Evolutionary conservation across 2,797 vertebrate species (phyloP).

Genomic region (Pangasius sanitwongsei): DNA sequence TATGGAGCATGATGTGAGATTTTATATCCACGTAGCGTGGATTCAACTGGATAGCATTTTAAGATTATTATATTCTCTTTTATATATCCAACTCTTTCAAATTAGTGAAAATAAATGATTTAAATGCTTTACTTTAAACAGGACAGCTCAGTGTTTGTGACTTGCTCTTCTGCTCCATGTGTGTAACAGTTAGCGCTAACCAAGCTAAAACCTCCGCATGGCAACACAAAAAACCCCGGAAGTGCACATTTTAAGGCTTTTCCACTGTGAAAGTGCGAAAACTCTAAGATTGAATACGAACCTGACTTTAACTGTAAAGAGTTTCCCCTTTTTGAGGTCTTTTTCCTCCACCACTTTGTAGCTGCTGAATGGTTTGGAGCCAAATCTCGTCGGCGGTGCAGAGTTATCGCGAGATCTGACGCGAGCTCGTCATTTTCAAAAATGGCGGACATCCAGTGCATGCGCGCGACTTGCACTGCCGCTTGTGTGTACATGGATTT

Average conservation of each 20-base stretch:
- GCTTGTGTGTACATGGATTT: not conserved
- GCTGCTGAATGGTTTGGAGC: not conserved
- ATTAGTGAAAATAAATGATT: not conserved
- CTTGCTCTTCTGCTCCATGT: not conserved
- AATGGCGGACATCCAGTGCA: not conserved
- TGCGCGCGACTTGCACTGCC: not conserved
- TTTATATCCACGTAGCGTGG: not conserved
- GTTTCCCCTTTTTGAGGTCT: not conserved
- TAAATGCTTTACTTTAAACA: not conserved
- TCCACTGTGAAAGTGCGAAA: not conserved
- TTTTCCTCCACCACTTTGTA: not conserved
- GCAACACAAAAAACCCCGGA: not conserved
- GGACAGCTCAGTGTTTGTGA: not conserved
- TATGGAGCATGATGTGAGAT: not conserved
- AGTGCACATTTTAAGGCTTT: not conserved
- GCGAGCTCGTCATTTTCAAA: not conserved
- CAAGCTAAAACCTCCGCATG: slow-evolving; percentile 3
- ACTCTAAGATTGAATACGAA: too few species aligned
- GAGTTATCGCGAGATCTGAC: not conserved
- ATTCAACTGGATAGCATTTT: not conserved
- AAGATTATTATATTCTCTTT: not conserved
- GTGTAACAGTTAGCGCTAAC: not conserved
- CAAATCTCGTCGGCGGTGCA: not conserved
- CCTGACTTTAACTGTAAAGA: not conserved
- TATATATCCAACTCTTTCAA: too few species aligned